Conservation (phyloP, 2,113 vertebrate genomes). For the Oophaga pumilio region DNA sequence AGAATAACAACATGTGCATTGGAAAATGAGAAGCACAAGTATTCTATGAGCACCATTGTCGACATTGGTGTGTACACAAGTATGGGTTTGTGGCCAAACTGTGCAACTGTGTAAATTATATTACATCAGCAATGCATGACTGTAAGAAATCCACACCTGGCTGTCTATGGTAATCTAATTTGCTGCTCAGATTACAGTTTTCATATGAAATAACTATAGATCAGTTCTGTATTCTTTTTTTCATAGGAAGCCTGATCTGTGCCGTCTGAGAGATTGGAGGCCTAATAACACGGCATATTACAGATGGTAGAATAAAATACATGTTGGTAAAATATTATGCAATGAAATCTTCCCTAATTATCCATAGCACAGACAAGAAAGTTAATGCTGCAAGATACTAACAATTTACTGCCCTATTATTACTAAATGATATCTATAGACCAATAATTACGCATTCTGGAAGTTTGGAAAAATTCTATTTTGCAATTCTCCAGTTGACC, state of each 20-base stretch:
- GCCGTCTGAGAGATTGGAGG: not conserved
- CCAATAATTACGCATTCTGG: constrained; percentile 20
- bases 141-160: too few species aligned
- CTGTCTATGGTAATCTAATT: too few species aligned
- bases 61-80: too few species aligned
- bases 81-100: too few species aligned
- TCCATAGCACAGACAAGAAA: not conserved
- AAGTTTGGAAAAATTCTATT: constrained; percentile 23
- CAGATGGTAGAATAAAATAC: not conserved
- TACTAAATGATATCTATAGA: not conserved
- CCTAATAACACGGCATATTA: not conserved
- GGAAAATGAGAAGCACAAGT: too few species aligned
- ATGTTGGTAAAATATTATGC: not conserved
- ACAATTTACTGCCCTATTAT: not conserved
- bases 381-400: not conserved
- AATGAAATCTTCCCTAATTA: not conserved
- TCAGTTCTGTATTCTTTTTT: not conserved
- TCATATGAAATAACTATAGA: not conserved
- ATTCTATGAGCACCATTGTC: too few species aligned
- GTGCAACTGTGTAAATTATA: too few species aligned
- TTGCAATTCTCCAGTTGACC: constrained; percentile 34
- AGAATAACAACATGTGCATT: too few species aligned
- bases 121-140: too few species aligned
- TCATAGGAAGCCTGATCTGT: not conserved
- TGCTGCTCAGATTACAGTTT: not conserved